Base-by-base conservation (phyloP, 2,797 vertebrate genomes). In the Bryconaethiops microstoma region DNA sequence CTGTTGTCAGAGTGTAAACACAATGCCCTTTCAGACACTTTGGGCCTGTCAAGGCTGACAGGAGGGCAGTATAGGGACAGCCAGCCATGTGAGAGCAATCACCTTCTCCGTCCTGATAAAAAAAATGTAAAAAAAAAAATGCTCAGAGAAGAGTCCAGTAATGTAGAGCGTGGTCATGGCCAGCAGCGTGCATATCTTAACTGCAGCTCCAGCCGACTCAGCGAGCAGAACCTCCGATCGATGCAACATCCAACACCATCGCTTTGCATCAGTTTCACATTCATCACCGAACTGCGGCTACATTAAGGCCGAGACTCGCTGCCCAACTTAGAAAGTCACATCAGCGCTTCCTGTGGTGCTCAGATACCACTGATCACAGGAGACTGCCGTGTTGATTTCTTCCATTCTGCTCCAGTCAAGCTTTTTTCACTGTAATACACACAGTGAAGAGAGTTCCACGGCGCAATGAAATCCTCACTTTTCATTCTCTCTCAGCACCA, bases 1-100 rank as follows among this genome's bases (percentile, higher is more conserved):
- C 59, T 78, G 69, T 77, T 81, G 76, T 86, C 76, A 69, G 63
- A 60, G 73, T 60, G 67, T 67, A 83, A 84, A 81, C 70, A 72
- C 50, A 68, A 72, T 76, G 63, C 77, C 78, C 78, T 83, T 84
- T 84, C 17, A 62, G 74, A 82, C 65, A 68, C 63, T 80, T 55
- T 4, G 42, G 62, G 64, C 48, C 67, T 59, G 78, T 72, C 74
- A 77, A 68, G 12, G 45, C 17, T n/a, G 50, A 35, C 55, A 74
- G 23, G 16, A 59, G 54, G 50, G 57, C 29, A 73, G 77, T n/a
- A n/a, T n/a, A 59, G 25, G 81, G 79, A 84, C n/a, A 35, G 52
- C 9, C 21, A 7, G 23, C 21, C 5, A 35, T 4, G 40, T 54
- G 69, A 54, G 50, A 29, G 21, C 21, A 23, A 29, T 35, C 48